A percentile compares a stretch with the other conserved stretches of the same genome.
Conservation (phyloP, 2,113 vertebrate genomes). For the Numenius arquata region DNA sequence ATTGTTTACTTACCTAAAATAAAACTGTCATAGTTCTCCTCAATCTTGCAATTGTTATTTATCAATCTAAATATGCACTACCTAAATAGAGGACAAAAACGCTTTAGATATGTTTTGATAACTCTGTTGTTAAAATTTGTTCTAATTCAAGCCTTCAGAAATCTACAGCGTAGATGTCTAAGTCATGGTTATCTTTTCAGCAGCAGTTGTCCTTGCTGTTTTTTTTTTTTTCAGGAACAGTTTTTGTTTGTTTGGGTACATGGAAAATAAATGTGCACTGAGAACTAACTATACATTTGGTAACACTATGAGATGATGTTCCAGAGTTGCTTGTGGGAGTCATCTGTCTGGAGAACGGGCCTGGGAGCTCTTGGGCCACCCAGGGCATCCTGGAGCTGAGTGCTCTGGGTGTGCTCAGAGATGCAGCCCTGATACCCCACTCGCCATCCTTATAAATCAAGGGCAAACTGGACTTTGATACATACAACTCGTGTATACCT, state of each 20-base stretch:
- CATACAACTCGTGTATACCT: fast-evolving
- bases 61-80: fast-evolving
- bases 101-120: neutral
- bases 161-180: neutral
- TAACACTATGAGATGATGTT: neutral
- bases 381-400: neutral
- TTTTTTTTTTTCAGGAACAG: neutral
- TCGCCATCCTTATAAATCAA: no score
- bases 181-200: neutral
- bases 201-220: neutral
- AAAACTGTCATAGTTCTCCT: neutral
- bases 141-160: neutral
- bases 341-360: fast-evolving
- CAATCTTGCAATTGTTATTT: neutral
- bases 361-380: neutral
- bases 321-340: neutral
- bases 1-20: neutral
- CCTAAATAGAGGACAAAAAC: neutral
- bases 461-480: neutral
- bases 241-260: neutral
- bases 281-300: neutral
- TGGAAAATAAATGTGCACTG: neutral
- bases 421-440: fast-evolving
- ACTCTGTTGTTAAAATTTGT: neutral
- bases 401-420: no score